Conservation (phyloP, 2,888 invertebrate genomes). For the Gymnocheta viridis region DNA sequence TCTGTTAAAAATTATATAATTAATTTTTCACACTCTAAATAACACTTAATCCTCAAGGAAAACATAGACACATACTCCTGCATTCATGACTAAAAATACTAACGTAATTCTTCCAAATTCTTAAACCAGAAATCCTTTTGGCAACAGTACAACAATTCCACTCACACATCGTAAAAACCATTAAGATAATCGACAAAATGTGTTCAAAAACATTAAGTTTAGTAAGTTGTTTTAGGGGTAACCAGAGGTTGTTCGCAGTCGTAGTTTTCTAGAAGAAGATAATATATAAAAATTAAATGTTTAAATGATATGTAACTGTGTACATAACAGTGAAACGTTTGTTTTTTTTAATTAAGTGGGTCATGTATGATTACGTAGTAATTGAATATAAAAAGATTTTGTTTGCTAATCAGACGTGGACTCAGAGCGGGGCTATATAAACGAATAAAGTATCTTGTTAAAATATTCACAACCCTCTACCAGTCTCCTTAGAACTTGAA, state of each 20-base stretch:
- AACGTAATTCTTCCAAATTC: slow-evolving; percentile 18
- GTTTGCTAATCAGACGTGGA: no score
- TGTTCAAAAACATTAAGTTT: slow-evolving; percentile 53
- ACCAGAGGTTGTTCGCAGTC: slow-evolving; percentile 31
- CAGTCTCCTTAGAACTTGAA: no score
- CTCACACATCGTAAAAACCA: slow-evolving; percentile 59
- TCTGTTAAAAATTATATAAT: not conserved
- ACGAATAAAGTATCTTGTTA: no score
- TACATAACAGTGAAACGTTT: no score
- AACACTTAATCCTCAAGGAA: not conserved
- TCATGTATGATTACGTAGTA: no score
- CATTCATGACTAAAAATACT: no score
- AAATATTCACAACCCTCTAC: no score
- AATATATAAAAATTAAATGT: no score
- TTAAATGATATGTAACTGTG: no score
- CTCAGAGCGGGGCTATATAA: no score
- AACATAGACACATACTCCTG: not conserved
- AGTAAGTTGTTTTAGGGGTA: slow-evolving; percentile 4
- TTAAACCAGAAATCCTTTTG: slow-evolving; percentile 53
- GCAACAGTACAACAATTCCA: slow-evolving; percentile 15
- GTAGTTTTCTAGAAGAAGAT: not conserved
- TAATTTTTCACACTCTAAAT: not conserved
- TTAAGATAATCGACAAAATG: slow-evolving; percentile 67
- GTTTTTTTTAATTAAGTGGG: no score
- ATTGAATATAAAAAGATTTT: no score